Evolutionary conservation across 1,140 invertebrate genomes (phyloP), one percentile per base, ranked within the genome.

Genomic region (Zaprionus africanus): DNA sequence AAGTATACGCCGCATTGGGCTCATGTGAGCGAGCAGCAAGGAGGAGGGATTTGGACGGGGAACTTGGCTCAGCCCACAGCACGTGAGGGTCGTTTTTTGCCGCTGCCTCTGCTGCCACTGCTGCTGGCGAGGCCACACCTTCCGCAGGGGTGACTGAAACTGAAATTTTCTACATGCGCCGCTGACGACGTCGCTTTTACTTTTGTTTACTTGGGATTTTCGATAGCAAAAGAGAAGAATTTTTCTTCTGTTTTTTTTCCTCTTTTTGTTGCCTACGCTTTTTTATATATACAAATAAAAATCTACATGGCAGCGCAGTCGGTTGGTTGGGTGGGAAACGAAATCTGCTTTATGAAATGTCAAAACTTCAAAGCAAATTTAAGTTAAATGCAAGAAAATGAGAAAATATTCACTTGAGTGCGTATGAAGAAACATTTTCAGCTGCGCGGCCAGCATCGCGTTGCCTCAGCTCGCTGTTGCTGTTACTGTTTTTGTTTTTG

Each of bases 351-450:
- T 88, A 85, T 90, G 81, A 91, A 91, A 91, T 91, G 90, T 91
- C 90, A 91, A 91, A 91, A 91, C 90, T 91, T 91, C 90, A 91
- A 91, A 91, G 90, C 80, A 76, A 91, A 78, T 80, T 73, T 81
- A 77, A 91, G 81, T 79, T 79, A 91, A 88, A 90, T 85, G 83
- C 90, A 92, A 86, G 79, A 85, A 92, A 92, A 92, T 92, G 86
- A 81, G 84, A 91, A 92, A 88, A 92, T 92, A 88, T 92, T 79
- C 90, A 91, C 90, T 92, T 85, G 90, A 92, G 75, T 92, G 83
- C 83, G 79, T 86, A 79, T 78, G 74, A 79, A 76, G 74, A 79
- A 84, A 60, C 62, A 65, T 79, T 56, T 53, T 70, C 59, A 46
- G 43, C 65, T 60, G 43, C 56, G 56, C 70, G 41, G 70, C 34